A percentile compares a stretch with the other conserved stretches of the same genome.
Conservation (phyloP, 2,888 invertebrate species). For the Dryocosmus kuriphilus region DNA sequence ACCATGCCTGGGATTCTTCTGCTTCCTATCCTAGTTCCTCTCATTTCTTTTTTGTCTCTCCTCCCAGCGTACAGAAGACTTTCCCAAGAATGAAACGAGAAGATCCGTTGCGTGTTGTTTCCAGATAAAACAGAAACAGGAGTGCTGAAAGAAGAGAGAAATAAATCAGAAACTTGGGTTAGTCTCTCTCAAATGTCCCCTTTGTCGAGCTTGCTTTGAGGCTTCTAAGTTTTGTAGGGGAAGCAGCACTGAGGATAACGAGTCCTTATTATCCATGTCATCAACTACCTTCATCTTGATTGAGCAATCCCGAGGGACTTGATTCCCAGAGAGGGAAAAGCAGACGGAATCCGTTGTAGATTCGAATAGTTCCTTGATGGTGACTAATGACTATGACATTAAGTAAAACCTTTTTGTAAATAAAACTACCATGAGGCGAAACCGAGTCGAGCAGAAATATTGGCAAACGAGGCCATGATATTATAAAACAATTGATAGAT, state of each 20-base stretch:
- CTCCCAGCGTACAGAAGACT: background rate
- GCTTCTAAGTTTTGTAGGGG: constrained; percentile 17
- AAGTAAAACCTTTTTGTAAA: constrained; percentile 56
- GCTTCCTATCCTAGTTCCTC: constrained; percentile 2
- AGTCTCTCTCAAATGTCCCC: constrained; percentile 28
- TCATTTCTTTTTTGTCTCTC: background rate
- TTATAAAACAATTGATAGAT: constrained; percentile 72
- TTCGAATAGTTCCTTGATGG: constrained; percentile 50
- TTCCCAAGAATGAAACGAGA: constrained; percentile 12
- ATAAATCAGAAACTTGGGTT: constrained; percentile 17
- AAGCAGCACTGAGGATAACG: constrained; percentile 38
- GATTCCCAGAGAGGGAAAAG: constrained; percentile 6
- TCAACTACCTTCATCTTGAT: constrained; percentile 43
- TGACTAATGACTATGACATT: constrained; percentile 58
- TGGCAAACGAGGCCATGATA: constrained; percentile 66
- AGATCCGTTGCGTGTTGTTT: constrained; percentile 30
- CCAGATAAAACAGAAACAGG: constrained; percentile 20
- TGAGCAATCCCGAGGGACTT: constrained; percentile 28
- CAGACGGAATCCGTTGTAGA: constrained; percentile 24
- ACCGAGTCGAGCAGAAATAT: constrained; percentile 55
- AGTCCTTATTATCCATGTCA: constrained; percentile 45
- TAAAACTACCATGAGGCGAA: constrained; percentile 44
- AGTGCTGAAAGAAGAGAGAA: background rate
- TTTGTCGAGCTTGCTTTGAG: constrained; percentile 37
- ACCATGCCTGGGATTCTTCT: constrained; percentile 47